phyloP scores from a whole-genome alignment of 2,888 invertebrate genomes.

The Cataglyphis cursor region DNA sequence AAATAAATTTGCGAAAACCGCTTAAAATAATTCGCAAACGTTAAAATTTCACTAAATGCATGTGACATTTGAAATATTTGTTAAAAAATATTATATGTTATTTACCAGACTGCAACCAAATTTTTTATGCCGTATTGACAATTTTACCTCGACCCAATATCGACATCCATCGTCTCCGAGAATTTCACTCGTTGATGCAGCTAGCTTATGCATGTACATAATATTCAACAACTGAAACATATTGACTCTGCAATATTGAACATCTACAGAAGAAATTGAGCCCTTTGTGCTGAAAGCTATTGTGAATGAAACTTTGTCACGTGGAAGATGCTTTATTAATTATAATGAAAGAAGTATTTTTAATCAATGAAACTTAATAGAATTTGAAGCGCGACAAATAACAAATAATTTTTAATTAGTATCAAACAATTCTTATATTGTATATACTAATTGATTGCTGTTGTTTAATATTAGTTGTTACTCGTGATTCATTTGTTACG shows the following conservation, averaged over 20 bases:
- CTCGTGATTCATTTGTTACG: neutral
- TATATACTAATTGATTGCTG: neutral
- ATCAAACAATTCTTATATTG: slow-evolving; percentile 7
- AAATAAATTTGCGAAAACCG: neutral
- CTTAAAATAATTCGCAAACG: neutral
- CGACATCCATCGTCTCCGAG: neutral
- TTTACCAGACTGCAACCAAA: neutral
- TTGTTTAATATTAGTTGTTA: slow-evolving; percentile 8
- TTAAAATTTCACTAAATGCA: neutral
- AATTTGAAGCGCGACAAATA: neutral
- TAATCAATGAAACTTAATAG: neutral
- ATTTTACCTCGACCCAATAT: slow-evolving; percentile 13
- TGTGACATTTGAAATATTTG: slow-evolving; percentile 16
- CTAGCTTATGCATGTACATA: slow-evolving; percentile 43
- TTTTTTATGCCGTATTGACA: neutral
- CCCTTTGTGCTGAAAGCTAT: neutral
- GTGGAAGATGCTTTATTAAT: neutral
- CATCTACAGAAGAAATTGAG: slow-evolving; percentile 26
- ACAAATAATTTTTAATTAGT: neutral
- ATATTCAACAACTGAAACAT: neutral
- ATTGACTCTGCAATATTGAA: slow-evolving; percentile 34
- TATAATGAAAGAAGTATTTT: neutral
- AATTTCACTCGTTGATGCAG: slow-evolving; percentile 3
- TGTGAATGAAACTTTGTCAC: neutral
- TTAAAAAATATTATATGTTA: slow-evolving; percentile 6